Percentiles rank a stretch among this genome's conserved stretches.
These are phyloP conservation scores for Remorina albescens DNA, from an alignment of 2,797 vertebrate genomes.

Conservation along the genomic window DNA sequence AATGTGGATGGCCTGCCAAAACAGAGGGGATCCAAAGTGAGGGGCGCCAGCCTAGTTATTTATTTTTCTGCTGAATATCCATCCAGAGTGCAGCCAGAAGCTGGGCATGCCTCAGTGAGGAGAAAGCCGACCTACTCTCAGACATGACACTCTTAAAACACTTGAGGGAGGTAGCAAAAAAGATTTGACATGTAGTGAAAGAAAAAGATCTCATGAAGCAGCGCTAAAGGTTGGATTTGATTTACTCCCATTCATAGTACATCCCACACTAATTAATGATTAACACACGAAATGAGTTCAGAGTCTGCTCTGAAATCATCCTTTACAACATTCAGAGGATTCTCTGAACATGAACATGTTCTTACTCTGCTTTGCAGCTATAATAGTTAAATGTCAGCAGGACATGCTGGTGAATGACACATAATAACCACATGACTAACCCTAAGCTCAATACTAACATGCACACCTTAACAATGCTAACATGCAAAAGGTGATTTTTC, in stretches of 20 bases:
- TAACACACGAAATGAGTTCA: slow-evolving; percentile 41
- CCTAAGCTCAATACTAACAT: slow-evolving; percentile 1
- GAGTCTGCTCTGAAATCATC: slow-evolving; percentile 40
- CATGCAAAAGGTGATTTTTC: not conserved
- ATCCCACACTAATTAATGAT: slow-evolving; percentile 32
- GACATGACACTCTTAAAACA: slow-evolving; percentile 69
- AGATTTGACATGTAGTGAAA: slow-evolving; percentile 42
- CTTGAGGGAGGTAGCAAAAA: slow-evolving; percentile 24
- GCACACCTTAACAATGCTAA: not conserved
- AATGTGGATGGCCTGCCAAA: slow-evolving; percentile 73
- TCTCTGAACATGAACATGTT: slow-evolving; percentile 2
- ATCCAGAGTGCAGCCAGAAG: slow-evolving; percentile 71
- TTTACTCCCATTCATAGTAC: slow-evolving; percentile 42
- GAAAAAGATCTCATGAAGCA: slow-evolving; percentile 38
- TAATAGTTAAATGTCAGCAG: slow-evolving; percentile 10
- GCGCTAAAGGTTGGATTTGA: slow-evolving; percentile 43
- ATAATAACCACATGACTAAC: too few species aligned
- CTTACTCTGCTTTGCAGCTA: slow-evolving; percentile 19
- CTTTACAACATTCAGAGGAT: slow-evolving; percentile 31
- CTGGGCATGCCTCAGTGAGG: slow-evolving; percentile 67
- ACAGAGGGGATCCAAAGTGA: slow-evolving; percentile 75
- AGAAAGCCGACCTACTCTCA: slow-evolving; percentile 54
- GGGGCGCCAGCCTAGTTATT: slow-evolving; percentile 76
- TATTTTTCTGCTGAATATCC: slow-evolving; percentile 77
- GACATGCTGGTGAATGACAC: not conserved